Evolutionary conservation across 1,140 invertebrate species (phyloP), one percentile per base, ranked within the genome.

Genomic region (Drosophila kepulauana): DNA sequence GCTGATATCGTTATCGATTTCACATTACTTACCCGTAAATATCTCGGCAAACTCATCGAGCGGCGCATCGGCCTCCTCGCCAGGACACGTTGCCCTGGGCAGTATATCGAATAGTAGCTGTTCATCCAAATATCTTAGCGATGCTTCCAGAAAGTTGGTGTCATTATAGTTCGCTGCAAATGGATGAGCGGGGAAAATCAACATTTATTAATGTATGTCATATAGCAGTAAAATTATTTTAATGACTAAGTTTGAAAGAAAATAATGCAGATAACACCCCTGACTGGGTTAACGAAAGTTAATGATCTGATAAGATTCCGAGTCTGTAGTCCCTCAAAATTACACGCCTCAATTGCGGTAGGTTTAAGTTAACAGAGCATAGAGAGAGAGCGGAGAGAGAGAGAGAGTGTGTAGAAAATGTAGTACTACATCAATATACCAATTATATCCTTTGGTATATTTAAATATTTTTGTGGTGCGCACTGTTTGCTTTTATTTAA

Each of bases 1-100:
- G 41, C 3, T n/a, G 8, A 15, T 13, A n/a, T 1, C 4, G 30
- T 33, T 33, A 11, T 11, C 2, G 38, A 10, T 11, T 41, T 41
- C 38, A 13, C 3, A 51, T 8, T 38, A 79, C 78, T 80, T 59
- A 91, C 91, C 58, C 62, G 91, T 91, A 72, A 92, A 92, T 7
- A 84, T 33, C 59, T 92, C 91, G 8, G 87, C 72, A 33, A 92
- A 92, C 15, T 92, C 91, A 57, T 92, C 91, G 38, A 92, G 75
- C 7, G 90, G 81, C 10, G 56, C 56, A 16, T 79, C 88, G 63
- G 41, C 11, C 25, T 82, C 57, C 5, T 79, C 73, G 57, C 91
- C 79, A 3, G 87, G 81, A 59, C 86, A 90, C 3, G 66, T 45
- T 30, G 45, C 79, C 41, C 86, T 79, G 8, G 86, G 86, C 64